Evolutionary conservation across 2,797 vertebrate genomes (phyloP), one percentile per base, ranked within the genome.

Genomic region (Natrix natrix): DNA sequence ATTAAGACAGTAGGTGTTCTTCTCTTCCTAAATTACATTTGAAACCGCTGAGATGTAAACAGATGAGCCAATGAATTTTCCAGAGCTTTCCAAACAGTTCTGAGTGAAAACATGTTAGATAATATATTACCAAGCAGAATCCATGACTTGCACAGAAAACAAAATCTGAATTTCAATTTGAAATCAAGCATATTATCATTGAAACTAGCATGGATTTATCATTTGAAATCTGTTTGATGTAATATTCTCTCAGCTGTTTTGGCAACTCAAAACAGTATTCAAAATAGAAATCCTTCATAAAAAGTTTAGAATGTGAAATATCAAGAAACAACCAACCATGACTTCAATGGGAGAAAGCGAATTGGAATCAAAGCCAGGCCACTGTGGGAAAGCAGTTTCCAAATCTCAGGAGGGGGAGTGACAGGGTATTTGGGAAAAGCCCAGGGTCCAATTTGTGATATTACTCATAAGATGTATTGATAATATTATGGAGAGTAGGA

Each of bases 51-150:
- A 91, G 87, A 59, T 54, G 8, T 91, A 91, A 94, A 94, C 24
- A 24, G 93, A 89, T 83, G 74, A 88, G 14, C 83, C 90, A 1
- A n/a, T 60, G 1, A 17, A 91, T 20, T 87, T 93, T 74, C 92
- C 0, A 0, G 22, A 83, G 22, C 52, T 37, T 95, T 57, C 66
- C 66, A 56, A 91, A 32, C 59, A 91, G 63, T 90, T 69, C 59
- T 88, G 74, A 90, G 69, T 61, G 57, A 89, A 91, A 91, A 93
- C 57, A 66, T 86, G 88, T 89, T 86, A 60, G 52, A 63, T 83
- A 89, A 93, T 91, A 83, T 91, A 91, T 89, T 88, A 91, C 48
- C 28, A 57, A 83, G 37, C 32, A 91, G 52, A 66, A 60, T 83
- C 57, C 14, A 37, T 88, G n/a, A 54, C 60, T n/a, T 43, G 59